phyloP scores from a whole-genome alignment of 2,797 vertebrate genomes.

The Eleutherodactylus coqui region DNA sequence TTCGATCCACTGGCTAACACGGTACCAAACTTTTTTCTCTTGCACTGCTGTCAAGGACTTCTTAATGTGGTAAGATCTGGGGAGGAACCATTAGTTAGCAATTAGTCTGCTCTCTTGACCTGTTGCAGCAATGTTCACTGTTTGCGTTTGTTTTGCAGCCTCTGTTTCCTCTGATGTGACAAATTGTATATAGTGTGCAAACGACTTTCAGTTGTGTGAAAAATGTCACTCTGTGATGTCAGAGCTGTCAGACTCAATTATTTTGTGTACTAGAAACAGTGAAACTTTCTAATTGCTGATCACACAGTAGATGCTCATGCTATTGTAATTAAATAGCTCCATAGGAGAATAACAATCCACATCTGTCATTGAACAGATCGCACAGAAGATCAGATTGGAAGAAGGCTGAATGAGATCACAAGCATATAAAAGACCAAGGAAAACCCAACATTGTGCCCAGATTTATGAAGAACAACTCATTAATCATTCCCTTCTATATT shows the following conservation, averaged over 20 bases:
- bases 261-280: constrained; percentile 58
- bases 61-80: constrained; percentile 71
- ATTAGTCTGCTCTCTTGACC: constrained; percentile 75
- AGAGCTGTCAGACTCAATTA: constrained; percentile 71
- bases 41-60: constrained; percentile 63
- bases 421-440: neutral
- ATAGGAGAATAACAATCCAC: neutral
- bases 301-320: neutral
- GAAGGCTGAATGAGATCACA: neutral
- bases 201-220: constrained; percentile 65
- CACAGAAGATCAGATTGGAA: neutral
- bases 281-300: constrained; percentile 42
- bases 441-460: neutral
- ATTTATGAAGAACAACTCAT: neutral
- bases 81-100: constrained; percentile 72
- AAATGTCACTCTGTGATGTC: constrained; percentile 61
- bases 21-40: too few species aligned
- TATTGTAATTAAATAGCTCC: neutral
- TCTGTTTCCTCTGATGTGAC: constrained; percentile 72
- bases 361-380: neutral
- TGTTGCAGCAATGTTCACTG: constrained; percentile 71
- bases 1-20: too few species aligned
- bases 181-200: constrained; percentile 70
- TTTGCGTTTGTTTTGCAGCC: constrained; percentile 70
- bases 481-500: neutral